Base-by-base conservation (phyloP, 2,113 vertebrate species). In the Acinonyx jubatus region DNA sequence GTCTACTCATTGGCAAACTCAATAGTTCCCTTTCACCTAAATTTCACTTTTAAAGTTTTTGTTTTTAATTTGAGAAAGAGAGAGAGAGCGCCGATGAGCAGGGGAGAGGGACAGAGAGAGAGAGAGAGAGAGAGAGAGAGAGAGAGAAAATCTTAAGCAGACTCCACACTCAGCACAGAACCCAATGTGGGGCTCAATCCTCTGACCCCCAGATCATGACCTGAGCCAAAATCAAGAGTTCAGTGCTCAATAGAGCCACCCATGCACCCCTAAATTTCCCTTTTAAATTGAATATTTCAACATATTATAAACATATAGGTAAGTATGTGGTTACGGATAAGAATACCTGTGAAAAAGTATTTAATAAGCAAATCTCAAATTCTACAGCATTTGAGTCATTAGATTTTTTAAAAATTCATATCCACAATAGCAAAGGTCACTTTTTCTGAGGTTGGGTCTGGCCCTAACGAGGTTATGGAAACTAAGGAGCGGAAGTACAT, bases 231-330 rank as follows among this genome's bases (percentile, higher is more conserved):
- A 61, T 61, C 57, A 61, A 61, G 57, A 23, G 21, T 61, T 8
- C 21, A 61, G 9, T 23, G 57, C 19, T 61, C 57, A 61, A 65
- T 27, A 29, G 63, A 65, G 11, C 27, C 63, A 65, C 63, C 63
- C 63, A 31, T 27, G 63, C 5, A 12, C 27, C 4, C 13, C 1
- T 80, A 80, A 71, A 92, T 88, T 79, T 74, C 19, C 19, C 21
- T 50, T 96, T 92, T 68, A n/a, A 91, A 85, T 89, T 6, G 5
- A 92, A 41, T 82, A 78, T 71, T 95, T 92, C 5, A 93, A 84
- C 25, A 80, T 31, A 73, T 31, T 66, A 65, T 86, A 90, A 94
- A 48, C 52, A 69, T 38, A 66, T 80, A 10, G 4, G 1, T 61
- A 87, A 91, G 31, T 48, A 61, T 61, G 11, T 80, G 10, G 2